Evolutionary conservation across 1,140 invertebrate species (phyloP).

Genomic region (Megalonaias nervosa): DNA sequence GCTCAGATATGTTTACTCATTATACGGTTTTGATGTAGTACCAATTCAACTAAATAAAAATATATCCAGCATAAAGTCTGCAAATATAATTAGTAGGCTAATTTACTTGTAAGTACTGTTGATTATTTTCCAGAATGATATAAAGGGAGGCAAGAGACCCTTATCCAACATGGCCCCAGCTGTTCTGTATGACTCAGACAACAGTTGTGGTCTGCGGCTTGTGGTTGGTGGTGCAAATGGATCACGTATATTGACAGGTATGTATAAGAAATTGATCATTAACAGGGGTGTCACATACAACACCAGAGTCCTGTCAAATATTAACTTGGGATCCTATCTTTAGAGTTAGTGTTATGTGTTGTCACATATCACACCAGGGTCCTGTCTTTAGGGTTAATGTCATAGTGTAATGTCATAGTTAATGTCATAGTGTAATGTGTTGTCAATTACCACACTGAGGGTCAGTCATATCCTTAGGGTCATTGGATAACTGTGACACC

Average conservation of each 20-base stretch:
- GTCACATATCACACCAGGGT: no score
- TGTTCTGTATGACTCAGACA: conserved; percentile 43
- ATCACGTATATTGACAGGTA: conserved; percentile 53
- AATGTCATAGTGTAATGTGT: no score
- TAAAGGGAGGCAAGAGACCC: conserved; percentile 50
- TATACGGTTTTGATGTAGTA: neutral
- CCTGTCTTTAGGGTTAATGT: no score
- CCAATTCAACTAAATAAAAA: neutral
- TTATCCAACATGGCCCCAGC: conserved; percentile 53
- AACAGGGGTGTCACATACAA: no score
- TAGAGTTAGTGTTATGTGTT: no score
- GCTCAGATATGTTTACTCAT: neutral
- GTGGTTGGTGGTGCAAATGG: conserved; percentile 52
- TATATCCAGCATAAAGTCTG: neutral
- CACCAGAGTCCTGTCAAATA: no score
- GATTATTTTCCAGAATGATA: conserved; percentile 35
- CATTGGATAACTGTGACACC: no score
- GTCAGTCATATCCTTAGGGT: no score
- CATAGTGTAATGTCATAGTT: no score
- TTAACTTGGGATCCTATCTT: no score
- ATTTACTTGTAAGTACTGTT: neutral
- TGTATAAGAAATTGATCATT: neutral
- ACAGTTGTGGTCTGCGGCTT: conserved; percentile 51
- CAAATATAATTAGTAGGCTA: neutral
- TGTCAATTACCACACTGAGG: no score